These are phyloP conservation scores for Cyaniris semiargus DNA, from an alignment of 2,888 invertebrate species.

Conservation along the genomic window DNA sequence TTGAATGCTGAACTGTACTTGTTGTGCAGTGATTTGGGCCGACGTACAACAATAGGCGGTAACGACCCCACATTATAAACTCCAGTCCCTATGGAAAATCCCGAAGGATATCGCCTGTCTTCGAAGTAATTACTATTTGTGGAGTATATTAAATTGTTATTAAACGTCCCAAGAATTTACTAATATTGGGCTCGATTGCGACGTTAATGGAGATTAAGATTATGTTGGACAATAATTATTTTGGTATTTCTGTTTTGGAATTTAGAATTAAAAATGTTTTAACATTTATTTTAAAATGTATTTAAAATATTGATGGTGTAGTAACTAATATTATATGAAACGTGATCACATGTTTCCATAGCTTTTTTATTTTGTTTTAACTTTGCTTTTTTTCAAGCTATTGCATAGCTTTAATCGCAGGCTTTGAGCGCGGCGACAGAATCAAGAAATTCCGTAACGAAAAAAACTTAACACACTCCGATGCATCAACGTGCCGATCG, in stretches of 20 bases:
- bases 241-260: not conserved
- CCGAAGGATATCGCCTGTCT: conserved; percentile 17
- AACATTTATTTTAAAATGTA: too few species aligned
- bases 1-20: conserved; percentile 32
- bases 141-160: conserved; percentile 26
- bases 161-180: not conserved
- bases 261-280: not conserved
- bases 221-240: not conserved
- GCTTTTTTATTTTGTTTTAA: too few species aligned
- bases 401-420: too few species aligned
- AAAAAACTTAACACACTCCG: too few species aligned
- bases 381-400: too few species aligned
- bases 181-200: not conserved
- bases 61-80: conserved; percentile 41
- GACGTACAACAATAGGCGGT: conserved; percentile 43
- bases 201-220: not conserved
- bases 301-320: too few species aligned
- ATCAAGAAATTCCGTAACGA: too few species aligned
- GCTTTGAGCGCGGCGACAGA: too few species aligned
- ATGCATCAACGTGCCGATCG: too few species aligned
- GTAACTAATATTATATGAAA: too few species aligned
- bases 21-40: conserved; percentile 39
- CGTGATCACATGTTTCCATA: too few species aligned
- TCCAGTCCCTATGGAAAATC: conserved; percentile 34
- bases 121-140: conserved; percentile 26